phyloP scores from a whole-genome alignment of 2,113 vertebrate genomes.

The Sinocyclocheilus rhinocerous region DNA sequence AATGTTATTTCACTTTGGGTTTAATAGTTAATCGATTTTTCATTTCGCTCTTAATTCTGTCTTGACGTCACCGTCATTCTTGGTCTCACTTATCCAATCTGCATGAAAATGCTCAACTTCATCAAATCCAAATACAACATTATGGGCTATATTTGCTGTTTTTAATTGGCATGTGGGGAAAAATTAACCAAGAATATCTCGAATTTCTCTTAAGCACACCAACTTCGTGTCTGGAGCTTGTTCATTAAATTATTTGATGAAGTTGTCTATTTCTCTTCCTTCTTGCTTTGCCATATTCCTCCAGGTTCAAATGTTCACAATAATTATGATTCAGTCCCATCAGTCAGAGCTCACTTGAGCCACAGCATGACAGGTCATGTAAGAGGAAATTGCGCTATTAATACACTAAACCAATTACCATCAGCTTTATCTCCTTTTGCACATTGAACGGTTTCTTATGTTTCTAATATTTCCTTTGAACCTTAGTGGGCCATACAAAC shows the following conservation, averaged over 20 bases:
- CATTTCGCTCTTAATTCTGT: not conserved
- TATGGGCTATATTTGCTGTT: constrained; percentile 1
- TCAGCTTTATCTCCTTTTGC: not conserved
- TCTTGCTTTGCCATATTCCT: constrained; percentile 7
- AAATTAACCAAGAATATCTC: not conserved
- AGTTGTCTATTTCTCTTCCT: constrained; percentile 2
- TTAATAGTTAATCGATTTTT: not conserved
- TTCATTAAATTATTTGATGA: not conserved
- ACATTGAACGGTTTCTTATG: not conserved
- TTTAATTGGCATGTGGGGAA: constrained; percentile 25
- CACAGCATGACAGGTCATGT: constrained; percentile 3
- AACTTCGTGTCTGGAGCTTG: not conserved
- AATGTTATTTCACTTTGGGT: not conserved
- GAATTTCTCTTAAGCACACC: not conserved
- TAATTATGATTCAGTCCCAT: constrained; percentile 1
- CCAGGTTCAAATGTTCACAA: not conserved
- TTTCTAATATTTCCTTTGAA: constrained; percentile 2
- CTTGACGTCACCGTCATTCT: not conserved
- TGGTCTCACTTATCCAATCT: not conserved
- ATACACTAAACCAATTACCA: constrained; percentile 15
- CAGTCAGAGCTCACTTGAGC: not conserved
- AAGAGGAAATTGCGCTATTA: not conserved
- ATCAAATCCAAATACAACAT: constrained; percentile 30
- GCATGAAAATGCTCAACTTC: not conserved
- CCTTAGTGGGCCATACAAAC: constrained; percentile 23